Conservation (phyloP, 2,113 vertebrate genomes). For the Zeus faber region DNA sequence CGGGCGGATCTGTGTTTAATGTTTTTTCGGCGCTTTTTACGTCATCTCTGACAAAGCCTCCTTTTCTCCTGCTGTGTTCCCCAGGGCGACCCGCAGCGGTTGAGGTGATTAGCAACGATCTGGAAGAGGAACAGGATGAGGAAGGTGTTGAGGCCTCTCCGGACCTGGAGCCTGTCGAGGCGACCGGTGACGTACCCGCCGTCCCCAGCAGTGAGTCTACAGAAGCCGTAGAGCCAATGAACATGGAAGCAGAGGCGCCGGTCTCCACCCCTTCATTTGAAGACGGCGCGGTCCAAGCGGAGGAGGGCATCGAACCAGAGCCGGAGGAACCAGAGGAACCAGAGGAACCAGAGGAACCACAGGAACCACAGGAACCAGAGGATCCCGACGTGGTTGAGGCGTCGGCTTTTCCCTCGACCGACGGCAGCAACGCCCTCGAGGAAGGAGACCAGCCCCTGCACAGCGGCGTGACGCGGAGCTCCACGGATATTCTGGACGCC, state of each 20-base stretch:
- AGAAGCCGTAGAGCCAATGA: background rate
- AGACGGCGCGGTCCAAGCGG: conserved; percentile 22
- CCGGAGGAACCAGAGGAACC: background rate
- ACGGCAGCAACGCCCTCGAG: conserved; percentile 13
- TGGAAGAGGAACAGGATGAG: too few species aligned
- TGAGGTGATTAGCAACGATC: background rate
- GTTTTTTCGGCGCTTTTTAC: too few species aligned
- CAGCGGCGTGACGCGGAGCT: conserved; percentile 3
- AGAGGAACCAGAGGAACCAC: conserved; percentile 27
- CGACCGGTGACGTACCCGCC: background rate
- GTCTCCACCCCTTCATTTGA: conserved; percentile 15
- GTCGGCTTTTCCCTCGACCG: conserved; percentile 11
- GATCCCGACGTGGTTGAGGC: background rate
- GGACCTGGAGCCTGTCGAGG: background rate
- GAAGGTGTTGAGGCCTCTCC: too few species aligned
- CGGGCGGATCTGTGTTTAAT: too few species aligned
- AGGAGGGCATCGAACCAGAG: conserved; percentile 23
- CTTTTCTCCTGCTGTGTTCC: background rate
- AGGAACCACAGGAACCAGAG: background rate
- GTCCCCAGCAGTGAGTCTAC: background rate
- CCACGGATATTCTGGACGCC: conserved; percentile 6
- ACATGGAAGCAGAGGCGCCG: conserved; percentile 3
- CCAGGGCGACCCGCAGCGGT: background rate
- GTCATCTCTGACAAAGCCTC: background rate
- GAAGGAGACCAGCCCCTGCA: conserved; percentile 19